Conservation (phyloP, 30 jellyfish, hydroid and myxozoan genomes). For the Haliclystus octoradiatus region DNA sequence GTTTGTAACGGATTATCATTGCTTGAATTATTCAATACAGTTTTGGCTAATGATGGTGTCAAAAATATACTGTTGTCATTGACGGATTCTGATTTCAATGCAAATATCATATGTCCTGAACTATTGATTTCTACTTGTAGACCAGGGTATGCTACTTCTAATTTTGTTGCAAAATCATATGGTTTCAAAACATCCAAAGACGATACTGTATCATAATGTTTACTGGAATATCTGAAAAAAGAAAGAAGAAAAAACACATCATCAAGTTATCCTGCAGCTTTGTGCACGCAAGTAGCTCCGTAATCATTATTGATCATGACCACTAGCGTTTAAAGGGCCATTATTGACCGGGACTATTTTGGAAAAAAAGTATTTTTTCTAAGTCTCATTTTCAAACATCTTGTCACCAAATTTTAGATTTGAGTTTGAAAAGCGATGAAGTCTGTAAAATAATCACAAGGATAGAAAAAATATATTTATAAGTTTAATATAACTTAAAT, state of each 20-base stretch:
- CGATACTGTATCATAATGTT: neutral
- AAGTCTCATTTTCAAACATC: no score
- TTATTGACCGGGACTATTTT: no score
- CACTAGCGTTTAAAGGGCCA: no score
- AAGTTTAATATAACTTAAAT: no score
- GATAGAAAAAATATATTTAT: no score
- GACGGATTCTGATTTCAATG: neutral
- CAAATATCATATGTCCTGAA: neutral
- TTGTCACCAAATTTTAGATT: neutral
- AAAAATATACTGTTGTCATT: neutral
- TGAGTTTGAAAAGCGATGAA: no score
- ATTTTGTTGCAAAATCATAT: neutral
- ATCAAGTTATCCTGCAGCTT: neutral
- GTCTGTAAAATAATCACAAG: no score
- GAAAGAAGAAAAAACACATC: neutral
- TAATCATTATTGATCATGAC: no score
- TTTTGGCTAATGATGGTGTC: neutral
- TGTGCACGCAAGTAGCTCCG: neutral
- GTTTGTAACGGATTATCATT: no score
- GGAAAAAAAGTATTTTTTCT: no score
- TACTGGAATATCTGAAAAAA: neutral
- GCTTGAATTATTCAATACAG: neutral
- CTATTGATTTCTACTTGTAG: neutral
- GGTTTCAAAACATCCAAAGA: neutral
- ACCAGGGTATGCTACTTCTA: neutral